A percentile compares a stretch with the other conserved stretches of the same genome.
Evolutionary conservation across 2,888 invertebrate species (phyloP).

Genomic region (Arge pagana): DNA sequence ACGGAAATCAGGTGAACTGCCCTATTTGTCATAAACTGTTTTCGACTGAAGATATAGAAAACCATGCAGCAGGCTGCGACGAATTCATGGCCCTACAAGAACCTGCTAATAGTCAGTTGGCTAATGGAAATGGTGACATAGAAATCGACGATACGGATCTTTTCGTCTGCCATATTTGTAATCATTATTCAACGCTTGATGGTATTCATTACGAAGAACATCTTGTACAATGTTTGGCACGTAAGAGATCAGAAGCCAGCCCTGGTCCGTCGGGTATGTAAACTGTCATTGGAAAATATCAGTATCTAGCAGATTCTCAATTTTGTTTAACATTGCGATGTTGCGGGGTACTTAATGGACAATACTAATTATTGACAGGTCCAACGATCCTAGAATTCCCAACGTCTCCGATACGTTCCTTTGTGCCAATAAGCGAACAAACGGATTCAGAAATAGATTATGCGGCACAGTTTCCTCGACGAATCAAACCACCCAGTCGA

Average conservation of each 20-base stretch:
- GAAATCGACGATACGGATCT: constrained; percentile 2
- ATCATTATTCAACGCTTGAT: constrained; percentile 33
- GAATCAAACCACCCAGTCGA: too few relatives aligned
- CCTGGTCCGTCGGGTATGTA: neutral
- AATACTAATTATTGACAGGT: too few relatives aligned
- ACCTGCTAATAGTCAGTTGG: neutral
- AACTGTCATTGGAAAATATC: too few relatives aligned
- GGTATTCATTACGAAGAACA: constrained; percentile 39
- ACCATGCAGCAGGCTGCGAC: constrained; percentile 45
- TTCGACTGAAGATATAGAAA: constrained; percentile 36
- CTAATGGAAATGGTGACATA: neutral
- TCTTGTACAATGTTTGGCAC: constrained; percentile 33
- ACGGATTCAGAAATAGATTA: constrained; percentile 40
- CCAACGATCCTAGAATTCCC: too few relatives aligned
- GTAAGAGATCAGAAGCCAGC: too few relatives aligned
- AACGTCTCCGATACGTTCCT: constrained; percentile 37
- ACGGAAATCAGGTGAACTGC: constrained; percentile 28
- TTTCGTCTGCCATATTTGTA: constrained; percentile 39
- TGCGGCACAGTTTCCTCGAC: constrained; percentile 30
- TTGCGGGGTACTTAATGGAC: too few relatives aligned
- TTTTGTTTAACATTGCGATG: too few relatives aligned
- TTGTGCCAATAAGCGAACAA: constrained; percentile 37
- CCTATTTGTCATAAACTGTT: constrained; percentile 46
- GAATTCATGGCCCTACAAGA: constrained; percentile 31
- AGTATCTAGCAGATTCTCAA: too few relatives aligned